Percentiles rank a stretch among this genome's conserved stretches.
phyloP scores from a whole-genome alignment of 2,888 invertebrate species.

The Platycheirus rosarum region DNA sequence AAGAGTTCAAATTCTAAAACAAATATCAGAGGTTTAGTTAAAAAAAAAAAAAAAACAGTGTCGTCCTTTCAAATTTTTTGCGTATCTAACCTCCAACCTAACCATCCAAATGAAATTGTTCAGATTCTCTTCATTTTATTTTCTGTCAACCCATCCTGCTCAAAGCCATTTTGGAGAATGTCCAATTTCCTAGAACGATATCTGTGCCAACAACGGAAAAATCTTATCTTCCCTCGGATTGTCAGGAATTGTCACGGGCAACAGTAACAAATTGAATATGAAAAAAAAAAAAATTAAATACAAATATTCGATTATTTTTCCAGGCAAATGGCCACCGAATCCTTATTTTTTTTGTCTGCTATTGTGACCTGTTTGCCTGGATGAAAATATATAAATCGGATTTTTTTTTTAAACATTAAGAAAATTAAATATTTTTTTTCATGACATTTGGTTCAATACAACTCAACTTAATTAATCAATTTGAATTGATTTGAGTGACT shows the following conservation, averaged over 20 bases:
- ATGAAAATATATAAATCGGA: not conserved
- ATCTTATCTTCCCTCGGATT: slow-evolving; percentile 22
- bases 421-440: not conserved
- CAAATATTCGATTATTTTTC: slow-evolving; percentile 32
- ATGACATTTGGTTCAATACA: slow-evolving; percentile 26
- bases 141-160: slow-evolving; percentile 13
- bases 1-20: not conserved
- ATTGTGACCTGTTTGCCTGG: not conserved
- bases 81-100: slow-evolving; percentile 19
- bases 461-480: slow-evolving; percentile 21
- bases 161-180: slow-evolving; percentile 23
- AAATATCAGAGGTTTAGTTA: not conserved
- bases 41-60: not conserved
- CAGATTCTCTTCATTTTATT: not conserved
- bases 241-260: slow-evolving; percentile 30
- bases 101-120: slow-evolving; percentile 19
- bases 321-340: slow-evolving; percentile 12
- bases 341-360: not conserved
- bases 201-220: slow-evolving; percentile 29
- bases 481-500: slow-evolving; percentile 3
- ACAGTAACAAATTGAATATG: slow-evolving; percentile 37
- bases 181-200: slow-evolving; percentile 31
- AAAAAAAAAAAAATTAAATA: not conserved
- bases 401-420: no score
- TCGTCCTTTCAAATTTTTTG: not conserved